Base-by-base conservation (phyloP, 1,140 invertebrate genomes). In the Drosophila sproati region DNA sequence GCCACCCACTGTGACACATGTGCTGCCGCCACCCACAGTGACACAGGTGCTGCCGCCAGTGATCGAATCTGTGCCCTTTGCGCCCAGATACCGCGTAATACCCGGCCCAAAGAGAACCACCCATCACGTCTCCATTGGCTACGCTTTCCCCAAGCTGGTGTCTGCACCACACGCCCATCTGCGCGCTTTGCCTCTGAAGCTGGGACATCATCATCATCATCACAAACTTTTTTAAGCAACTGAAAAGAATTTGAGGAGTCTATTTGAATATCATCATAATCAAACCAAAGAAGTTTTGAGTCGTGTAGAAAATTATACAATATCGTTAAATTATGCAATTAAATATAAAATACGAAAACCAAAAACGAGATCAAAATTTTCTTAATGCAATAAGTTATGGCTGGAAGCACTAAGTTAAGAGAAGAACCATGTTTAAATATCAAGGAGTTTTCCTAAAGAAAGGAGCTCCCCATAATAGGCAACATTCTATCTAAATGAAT, bases 21-120 rank as follows among this genome's bases (percentile, higher is more conserved):
- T 20, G 20, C 20, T 20, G 20, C 20, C 20, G 20, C 20, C 20
- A 20, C 70, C 73, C 37, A 78, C 66, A 0, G 57, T 75, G 8
- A 20, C 20, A 2, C 73, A 89, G 12, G 64, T 89, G n/a, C 32
- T 87, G 50, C 91, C 91, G 5, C 91, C 91, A 1, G 63, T 92
- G 4, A 39, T 90, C 5, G 91, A 92, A 52, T 74, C 91, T 4
- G 60, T 79, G 4, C 81, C 81, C 1, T 81, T 90, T 39, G 68
- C 76, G 2, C 77, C 88, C 56, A 87, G 63, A 41, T 92, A 92
- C 12, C 88, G 91, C 4, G 91, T 82, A 5, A 87, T 85, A 32
- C 82, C 77, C 1, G 91, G 91, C 4, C 85, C 91, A 3, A 92
- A 91, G 48, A 89, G 79, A 34, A 92, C 91, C 41, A 91, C 91